Percentiles rank a stretch among this genome's conserved stretches.
These are phyloP conservation scores for Saccostrea glomerata DNA, from an alignment of 1,140 invertebrate species.

Conservation along the genomic window DNA sequence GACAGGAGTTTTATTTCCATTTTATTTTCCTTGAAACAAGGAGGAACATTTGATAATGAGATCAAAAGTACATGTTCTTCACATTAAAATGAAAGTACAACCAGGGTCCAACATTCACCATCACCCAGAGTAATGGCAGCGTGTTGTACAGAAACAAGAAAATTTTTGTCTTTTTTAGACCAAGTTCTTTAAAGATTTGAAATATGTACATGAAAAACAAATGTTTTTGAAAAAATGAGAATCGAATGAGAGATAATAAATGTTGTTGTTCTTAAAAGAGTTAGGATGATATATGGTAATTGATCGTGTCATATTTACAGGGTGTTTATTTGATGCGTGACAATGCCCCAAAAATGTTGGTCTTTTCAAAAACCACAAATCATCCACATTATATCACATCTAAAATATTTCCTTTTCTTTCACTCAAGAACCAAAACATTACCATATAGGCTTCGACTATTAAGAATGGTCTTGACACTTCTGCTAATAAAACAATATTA, in stretches of 20 bases:
- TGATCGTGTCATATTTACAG: not conserved
- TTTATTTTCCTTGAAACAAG: not conserved
- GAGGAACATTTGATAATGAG: not conserved
- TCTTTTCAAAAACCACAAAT: not conserved
- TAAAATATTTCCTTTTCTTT: not conserved
- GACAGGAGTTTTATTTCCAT: not conserved
- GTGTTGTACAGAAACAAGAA: not conserved
- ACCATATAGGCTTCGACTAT: not conserved
- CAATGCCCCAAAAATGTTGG: not conserved
- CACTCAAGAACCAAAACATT: not conserved
- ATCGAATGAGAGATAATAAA: not conserved
- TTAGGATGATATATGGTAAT: not conserved
- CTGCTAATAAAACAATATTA: not conserved
- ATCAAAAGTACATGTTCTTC: not conserved
- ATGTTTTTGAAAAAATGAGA: not conserved
- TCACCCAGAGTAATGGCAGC: not conserved
- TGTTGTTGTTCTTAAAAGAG: not conserved
- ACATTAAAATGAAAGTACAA: constrained; percentile 17
- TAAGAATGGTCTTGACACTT: not conserved
- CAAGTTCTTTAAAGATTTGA: not conserved
- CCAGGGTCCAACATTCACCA: not conserved
- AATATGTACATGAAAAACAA: not conserved
- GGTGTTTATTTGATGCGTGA: not conserved
- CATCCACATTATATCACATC: constrained; percentile 12
- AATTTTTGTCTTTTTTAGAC: not conserved